Conservation (phyloP, 2,797 vertebrate species). For the Halcyon chelicuti region DNA sequence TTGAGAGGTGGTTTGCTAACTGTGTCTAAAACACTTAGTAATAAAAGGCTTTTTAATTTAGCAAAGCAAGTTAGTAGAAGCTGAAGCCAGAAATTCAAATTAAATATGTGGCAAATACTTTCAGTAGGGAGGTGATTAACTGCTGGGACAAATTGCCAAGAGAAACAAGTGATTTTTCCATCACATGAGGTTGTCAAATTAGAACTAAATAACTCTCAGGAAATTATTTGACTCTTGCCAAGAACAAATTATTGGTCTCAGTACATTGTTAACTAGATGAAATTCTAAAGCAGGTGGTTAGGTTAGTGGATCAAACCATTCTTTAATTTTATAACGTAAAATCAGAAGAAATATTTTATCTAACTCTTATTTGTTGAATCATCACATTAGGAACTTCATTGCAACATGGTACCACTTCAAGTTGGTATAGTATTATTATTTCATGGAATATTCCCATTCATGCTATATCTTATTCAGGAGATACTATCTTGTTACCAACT, state of each 20-base stretch:
- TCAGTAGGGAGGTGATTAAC: conserved; percentile 63
- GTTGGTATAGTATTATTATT: not conserved
- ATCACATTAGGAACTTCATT: not conserved
- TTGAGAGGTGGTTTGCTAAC: conserved; percentile 51
- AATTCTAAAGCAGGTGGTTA: conserved; percentile 62
- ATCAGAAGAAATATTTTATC: not conserved
- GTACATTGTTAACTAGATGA: conserved; percentile 53
- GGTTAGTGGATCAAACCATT: not conserved
- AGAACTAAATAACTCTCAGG: conserved; percentile 68
- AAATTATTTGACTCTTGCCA: conserved; percentile 67
- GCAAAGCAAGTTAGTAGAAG: conserved; percentile 44
- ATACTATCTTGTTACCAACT: not conserved
- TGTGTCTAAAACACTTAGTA: conserved; percentile 55
- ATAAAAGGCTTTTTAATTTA: conserved; percentile 67
- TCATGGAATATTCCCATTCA: not conserved
- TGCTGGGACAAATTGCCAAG: conserved; percentile 68
- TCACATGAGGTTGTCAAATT: conserved; percentile 70
- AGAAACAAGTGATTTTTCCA: conserved; percentile 70
- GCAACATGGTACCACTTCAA: not conserved
- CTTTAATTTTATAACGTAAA: conserved; percentile 3
- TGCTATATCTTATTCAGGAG: not conserved
- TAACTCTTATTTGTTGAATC: not conserved
- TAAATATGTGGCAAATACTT: conserved; percentile 63
- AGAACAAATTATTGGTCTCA: conserved; percentile 67
- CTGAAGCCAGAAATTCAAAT: conserved; percentile 66